phyloP scores from a whole-genome alignment of 2,888 invertebrate genomes.

The Drosophila rellima region DNA sequence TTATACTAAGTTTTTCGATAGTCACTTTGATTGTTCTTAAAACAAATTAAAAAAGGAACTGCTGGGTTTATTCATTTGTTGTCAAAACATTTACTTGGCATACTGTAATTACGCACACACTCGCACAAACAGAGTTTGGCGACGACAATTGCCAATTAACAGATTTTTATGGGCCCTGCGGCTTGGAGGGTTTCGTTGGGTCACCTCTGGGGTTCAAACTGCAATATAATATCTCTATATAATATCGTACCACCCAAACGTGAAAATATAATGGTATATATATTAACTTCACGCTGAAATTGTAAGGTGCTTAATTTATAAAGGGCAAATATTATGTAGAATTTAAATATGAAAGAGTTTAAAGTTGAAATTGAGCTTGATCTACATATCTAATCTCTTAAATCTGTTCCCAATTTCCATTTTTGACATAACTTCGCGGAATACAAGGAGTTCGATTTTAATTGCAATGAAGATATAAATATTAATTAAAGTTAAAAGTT shows the following conservation, averaged over 20 bases:
- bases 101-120: background rate
- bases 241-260: background rate
- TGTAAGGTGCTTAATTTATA: background rate
- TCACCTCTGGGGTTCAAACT: conserved; percentile 13
- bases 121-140: background rate
- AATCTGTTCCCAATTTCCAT: too few relatives aligned
- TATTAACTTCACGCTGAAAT: conserved; percentile 3
- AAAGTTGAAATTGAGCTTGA: conserved; percentile 1
- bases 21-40: too few relatives aligned
- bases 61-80: background rate
- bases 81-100: background rate
- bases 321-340: background rate
- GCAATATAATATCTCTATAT: conserved; percentile 4
- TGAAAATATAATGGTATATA: background rate
- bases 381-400: too few relatives aligned
- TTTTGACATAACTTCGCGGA: too few relatives aligned
- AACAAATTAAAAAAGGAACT: too few relatives aligned
- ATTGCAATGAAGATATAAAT: too few relatives aligned
- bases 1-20: too few relatives aligned
- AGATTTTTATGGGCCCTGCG: conserved; percentile 1
- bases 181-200: background rate
- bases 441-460: too few relatives aligned
- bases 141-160: conserved; percentile 32
- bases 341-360: background rate
- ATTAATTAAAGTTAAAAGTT: too few relatives aligned